Evolutionary conservation across 1,140 invertebrate genomes (phyloP).

Genomic region (Drosophila equinoxialis): DNA sequence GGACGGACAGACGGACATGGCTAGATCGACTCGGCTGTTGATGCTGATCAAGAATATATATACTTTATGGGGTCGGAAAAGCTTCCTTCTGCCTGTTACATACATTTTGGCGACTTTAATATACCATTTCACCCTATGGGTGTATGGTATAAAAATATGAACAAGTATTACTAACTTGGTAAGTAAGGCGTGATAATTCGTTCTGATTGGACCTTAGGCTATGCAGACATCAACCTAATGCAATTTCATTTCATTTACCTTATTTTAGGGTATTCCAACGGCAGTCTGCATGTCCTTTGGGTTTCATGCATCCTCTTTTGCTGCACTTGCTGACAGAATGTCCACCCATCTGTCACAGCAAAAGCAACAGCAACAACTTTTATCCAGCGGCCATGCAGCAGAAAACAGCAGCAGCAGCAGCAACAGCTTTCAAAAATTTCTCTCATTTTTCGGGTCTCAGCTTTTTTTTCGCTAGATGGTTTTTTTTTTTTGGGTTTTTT

Average conservation of each 20-base stretch:
- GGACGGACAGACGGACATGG: too few relatives aligned
- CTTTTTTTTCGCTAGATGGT: background rate
- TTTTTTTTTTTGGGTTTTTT: constrained; percentile 31
- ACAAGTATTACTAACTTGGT: too few relatives aligned
- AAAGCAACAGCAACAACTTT: constrained; percentile 58
- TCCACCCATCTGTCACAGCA: constrained; percentile 75
- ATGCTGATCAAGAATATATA: too few relatives aligned
- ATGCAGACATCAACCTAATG: too few relatives aligned
- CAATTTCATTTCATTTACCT: background rate
- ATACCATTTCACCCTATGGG: too few relatives aligned
- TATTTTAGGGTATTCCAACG: constrained; percentile 19
- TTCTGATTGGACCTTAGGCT: too few relatives aligned
- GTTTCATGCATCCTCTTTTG: constrained; percentile 16
- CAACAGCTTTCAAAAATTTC: constrained; percentile 53
- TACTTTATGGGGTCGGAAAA: too few relatives aligned
- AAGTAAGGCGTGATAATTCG: too few relatives aligned
- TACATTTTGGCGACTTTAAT: too few relatives aligned
- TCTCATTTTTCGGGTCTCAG: background rate
- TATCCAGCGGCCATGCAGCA: constrained; percentile 51
- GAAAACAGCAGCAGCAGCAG: constrained; percentile 40
- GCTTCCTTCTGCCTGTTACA: too few relatives aligned
- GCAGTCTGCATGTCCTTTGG: constrained; percentile 4
- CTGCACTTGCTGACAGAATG: constrained; percentile 65
- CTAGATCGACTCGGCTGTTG: too few relatives aligned
- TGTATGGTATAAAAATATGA: too few relatives aligned